phyloP scores from a whole-genome alignment of 2,797 vertebrate genomes.

The Clarias platycephalus region DNA sequence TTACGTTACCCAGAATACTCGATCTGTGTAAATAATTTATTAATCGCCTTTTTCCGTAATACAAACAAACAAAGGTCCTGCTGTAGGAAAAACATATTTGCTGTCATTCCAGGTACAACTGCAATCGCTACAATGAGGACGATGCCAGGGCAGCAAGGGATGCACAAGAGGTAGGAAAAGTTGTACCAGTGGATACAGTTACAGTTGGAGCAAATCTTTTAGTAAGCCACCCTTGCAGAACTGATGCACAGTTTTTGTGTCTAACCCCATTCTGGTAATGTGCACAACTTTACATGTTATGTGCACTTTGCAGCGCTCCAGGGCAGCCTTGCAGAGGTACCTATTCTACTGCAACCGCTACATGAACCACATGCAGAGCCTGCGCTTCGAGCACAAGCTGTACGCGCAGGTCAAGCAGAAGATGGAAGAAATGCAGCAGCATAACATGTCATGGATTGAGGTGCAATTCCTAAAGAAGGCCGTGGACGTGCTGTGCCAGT shows the following conservation, averaged over 20 bases:
- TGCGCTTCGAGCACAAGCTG: conserved; percentile 99
- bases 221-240: background rate
- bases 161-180: conserved; percentile 88
- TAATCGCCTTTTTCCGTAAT: background rate
- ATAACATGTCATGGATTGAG: conserved; percentile 99
- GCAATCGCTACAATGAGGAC: conserved; percentile 99
- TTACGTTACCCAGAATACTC: background rate
- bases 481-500: conserved; percentile 96
- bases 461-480: conserved; percentile 99
- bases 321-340: conserved; percentile 98
- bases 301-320: conserved; percentile 81
- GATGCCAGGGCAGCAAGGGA: conserved; percentile 99
- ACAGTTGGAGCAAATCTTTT: background rate
- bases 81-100: background rate
- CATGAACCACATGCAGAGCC: conserved; percentile 99
- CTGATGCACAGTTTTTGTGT: background rate
- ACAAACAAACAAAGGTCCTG: background rate
- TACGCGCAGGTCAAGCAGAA: conserved; percentile 99
- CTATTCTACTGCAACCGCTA: conserved; percentile 99
- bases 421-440: conserved; percentile 99
- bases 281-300: background rate
- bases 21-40: conserved; percentile 6
- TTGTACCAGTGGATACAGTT: background rate
- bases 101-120: conserved; percentile 89
- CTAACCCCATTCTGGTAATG: background rate